Evolutionary conservation across 2,888 invertebrate genomes (phyloP), one percentile per base, ranked within the genome.

Genomic region (Epiblema foenella): DNA sequence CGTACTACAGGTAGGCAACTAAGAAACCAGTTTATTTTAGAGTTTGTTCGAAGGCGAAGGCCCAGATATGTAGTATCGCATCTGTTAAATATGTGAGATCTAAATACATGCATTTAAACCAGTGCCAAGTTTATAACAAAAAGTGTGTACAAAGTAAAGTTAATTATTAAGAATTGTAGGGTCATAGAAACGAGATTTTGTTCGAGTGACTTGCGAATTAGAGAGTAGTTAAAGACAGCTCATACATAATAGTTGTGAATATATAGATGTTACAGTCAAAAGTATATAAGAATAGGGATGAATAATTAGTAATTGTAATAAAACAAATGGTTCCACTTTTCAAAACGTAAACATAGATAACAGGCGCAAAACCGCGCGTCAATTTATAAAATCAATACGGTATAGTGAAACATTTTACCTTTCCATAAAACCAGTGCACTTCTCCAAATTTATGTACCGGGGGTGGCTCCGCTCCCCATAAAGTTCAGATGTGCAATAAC

Each of bases 401-500:
- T 87, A 85, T 86, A 85, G 83, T 82, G 79, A 75, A 82, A 82
- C 84, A 83, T 86, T 87, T 85, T 82, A 89, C 85, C 86, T 88
- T 87, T 86, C 85, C 84, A 86, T 86, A 86, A 89, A 86, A 85
- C 82, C 88, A 83, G 82, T 87, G 88, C 89, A 88, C 87, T 89
- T 86, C 85, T 84, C 85, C 80, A 88, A 90, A 91, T 93, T 90
- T 92, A 91, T 92, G 88, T 88, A 85, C 81, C 82, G 81, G 85
- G 91, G 90, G 90, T 87, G 87, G 83, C 80, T 46, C n/a, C 46
- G n/a, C 46, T 83, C 90, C 89, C 91, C 85, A 90, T 90, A 89
- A 90, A 90, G 86, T 88, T 89, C 89, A 88, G 87, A 90, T 89
- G 89, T 86, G 90, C 90, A 88, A 87, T 87, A 89, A 86, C 88